phyloP scores from a whole-genome alignment of 2,797 vertebrate genomes.

The Falco rusticolus region DNA sequence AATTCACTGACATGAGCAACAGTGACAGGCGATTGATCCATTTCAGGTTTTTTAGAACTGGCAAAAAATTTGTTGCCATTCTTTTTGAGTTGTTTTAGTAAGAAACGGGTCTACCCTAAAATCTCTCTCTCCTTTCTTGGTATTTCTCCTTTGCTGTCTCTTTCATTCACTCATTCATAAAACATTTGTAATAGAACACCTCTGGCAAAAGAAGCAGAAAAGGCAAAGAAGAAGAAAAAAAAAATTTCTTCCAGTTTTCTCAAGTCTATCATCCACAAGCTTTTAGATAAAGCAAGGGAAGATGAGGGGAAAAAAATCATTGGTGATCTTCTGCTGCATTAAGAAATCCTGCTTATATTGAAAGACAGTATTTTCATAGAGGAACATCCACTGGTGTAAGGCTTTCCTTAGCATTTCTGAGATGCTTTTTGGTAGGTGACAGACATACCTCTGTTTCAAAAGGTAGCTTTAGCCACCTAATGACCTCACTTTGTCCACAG shows the following conservation, averaged over 20 bases:
- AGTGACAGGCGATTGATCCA: accelerated
- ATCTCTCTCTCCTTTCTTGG: background rate
- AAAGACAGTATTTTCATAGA: background rate
- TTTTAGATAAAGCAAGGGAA: background rate
- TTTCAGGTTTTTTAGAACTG: background rate
- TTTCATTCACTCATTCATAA: background rate
- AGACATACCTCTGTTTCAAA: background rate
- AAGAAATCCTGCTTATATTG: background rate
- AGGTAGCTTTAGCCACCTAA: background rate
- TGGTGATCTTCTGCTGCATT: background rate
- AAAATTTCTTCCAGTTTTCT: background rate
- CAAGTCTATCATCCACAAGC: background rate
- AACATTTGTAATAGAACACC: background rate
- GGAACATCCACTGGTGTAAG: background rate
- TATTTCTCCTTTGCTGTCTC: background rate
- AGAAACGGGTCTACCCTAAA: background rate
- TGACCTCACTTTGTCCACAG: background rate
- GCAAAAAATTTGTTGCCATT: background rate
- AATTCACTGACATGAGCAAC: background rate
- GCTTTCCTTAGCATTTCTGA: background rate
- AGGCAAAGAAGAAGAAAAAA: background rate
- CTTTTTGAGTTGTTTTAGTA: background rate
- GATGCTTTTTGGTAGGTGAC: background rate
- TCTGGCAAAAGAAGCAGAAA: background rate
- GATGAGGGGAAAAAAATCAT: background rate